phyloP scores from a whole-genome alignment of 2,113 vertebrate genomes.

The Odocoileus virginianus region DNA sequence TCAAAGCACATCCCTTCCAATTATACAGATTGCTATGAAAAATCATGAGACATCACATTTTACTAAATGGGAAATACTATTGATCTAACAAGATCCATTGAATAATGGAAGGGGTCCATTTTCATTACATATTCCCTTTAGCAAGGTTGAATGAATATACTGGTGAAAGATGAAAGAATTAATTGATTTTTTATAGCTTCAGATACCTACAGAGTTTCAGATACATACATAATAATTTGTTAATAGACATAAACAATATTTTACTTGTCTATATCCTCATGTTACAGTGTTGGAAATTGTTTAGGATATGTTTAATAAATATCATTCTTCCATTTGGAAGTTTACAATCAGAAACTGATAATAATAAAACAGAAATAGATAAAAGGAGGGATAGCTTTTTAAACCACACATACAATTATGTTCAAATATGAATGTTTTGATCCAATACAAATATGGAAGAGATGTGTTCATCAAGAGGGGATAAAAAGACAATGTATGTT shows the following conservation, averaged over 20 bases:
- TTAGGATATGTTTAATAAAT: conserved; percentile 23
- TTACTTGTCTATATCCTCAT: neutral
- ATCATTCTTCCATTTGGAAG: neutral
- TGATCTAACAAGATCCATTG: conserved; percentile 32
- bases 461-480: neutral
- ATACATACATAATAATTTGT: neutral
- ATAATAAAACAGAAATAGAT: neutral
- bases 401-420: neutral
- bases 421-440: neutral
- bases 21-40: conserved; percentile 54
- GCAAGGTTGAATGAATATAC: conserved; percentile 25
- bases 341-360: neutral
- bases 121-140: conserved; percentile 35
- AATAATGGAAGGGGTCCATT: conserved; percentile 34
- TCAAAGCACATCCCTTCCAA: conserved; percentile 23
- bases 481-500: neutral
- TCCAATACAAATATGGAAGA: neutral
- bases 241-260: conserved; percentile 9
- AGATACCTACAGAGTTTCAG: neutral
- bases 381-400: neutral
- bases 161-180: neutral
- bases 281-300: neutral
- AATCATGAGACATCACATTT: conserved; percentile 59
- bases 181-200: conserved; percentile 7
- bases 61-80: conserved; percentile 51